Base-by-base conservation (phyloP, 2,113 vertebrate genomes). In the Cepphus grylle region DNA sequence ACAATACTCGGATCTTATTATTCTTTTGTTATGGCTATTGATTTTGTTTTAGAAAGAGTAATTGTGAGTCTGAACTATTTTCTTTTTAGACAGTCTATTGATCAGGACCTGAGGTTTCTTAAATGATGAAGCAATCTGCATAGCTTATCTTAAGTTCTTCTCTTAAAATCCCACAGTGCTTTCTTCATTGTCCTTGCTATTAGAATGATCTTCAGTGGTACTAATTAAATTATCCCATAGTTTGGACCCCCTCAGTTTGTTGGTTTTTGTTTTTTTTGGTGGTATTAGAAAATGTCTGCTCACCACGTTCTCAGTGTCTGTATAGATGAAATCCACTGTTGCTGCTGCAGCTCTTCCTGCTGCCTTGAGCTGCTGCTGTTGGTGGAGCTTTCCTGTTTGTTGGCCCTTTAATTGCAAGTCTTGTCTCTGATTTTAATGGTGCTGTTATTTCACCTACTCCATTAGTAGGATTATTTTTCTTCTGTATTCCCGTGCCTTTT, bases 21-120 rank as follows among this genome's bases (percentile, higher is more conserved):
- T 87, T 84, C 94, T 90, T 94, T 95, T 97, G 90, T 96, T 91
- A 70, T 5, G 30, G 70, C 66, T 94, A 88, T 96, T 52, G 87
- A 95, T 96, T 96, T 95, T 93, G 66, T 65, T 94, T 95, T 91
- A 85, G 77, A 47, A 95, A 88, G 94, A 88, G 84, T 88, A 94
- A 96, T 94, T 91, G 92, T 87, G 49, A 80, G 85, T 88, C 90
- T 62, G 56, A 71, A 43, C 12, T 65, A 19, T 36, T 21, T 36
- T 81, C 59, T 55, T 81, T 87, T 62, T 30, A 88, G 61, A 56
- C 81, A 67, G 53, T 72, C 69, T 94, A 3, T 94, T 96, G 94
- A 76, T 93, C 47, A 85, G 76, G 84, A 61, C 70, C 61, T 91
- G 49, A 82, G 84, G 74, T 72, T 87, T 76, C 90, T 90, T 81